phyloP scores from a whole-genome alignment of 2,797 vertebrate species.

The Okamejei kenojei region DNA sequence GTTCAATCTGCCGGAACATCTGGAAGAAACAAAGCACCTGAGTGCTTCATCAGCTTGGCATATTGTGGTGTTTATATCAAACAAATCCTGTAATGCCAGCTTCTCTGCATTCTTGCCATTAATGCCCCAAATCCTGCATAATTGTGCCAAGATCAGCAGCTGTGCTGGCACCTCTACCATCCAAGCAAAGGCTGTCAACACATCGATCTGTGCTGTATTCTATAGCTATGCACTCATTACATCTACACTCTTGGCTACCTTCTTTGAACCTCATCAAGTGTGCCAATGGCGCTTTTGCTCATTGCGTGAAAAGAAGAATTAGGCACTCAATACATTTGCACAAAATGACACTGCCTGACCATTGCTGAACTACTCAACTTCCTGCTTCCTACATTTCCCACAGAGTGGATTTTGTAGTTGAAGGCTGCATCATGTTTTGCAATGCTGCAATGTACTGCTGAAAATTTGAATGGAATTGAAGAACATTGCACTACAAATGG shows the following conservation, averaged over 20 bases:
- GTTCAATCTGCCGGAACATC: neutral
- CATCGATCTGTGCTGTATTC: neutral
- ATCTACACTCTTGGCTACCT: neutral
- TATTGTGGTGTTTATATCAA: neutral
- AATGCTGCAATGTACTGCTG: too few species aligned
- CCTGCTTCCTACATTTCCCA: neutral
- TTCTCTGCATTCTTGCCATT: neutral
- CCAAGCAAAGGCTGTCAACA: neutral
- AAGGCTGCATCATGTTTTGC: neutral
- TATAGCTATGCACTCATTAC: neutral
- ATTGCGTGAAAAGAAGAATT: neutral
- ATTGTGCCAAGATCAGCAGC: neutral
- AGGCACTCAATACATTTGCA: neutral
- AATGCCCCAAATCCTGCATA: neutral
- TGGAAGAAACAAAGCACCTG: neutral
- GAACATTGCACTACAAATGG: neutral
- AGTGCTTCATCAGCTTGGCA: constrained; percentile 13
- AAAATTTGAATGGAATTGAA: neutral
- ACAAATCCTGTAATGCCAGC: neutral
- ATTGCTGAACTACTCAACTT: neutral
- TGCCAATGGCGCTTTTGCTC: neutral
- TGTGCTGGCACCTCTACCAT: neutral
- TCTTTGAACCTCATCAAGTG: neutral
- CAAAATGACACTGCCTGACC: neutral
- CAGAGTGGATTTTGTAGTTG: neutral